A percentile compares a stretch with the other conserved stretches of the same genome.
Evolutionary conservation across 2,888 invertebrate genomes (phyloP).

Genomic region (Cantharis nigra): DNA sequence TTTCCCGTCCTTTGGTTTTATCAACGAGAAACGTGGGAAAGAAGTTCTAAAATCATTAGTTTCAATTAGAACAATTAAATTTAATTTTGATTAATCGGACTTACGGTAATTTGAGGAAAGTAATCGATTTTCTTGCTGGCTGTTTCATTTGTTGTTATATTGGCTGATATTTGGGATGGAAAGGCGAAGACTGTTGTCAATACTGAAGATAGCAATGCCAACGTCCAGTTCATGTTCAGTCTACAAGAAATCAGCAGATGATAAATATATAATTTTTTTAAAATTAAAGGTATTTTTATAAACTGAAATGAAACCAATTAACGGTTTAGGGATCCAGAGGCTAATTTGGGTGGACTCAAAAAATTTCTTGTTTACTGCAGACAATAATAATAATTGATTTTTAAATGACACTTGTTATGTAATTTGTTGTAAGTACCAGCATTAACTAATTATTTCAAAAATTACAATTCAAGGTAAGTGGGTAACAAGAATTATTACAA

Average conservation of each 20-base stretch:
- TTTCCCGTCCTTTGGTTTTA: conserved; percentile 42
- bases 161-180: background rate
- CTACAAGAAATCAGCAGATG: no score
- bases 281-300: no score
- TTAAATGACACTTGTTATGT: background rate
- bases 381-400: background rate
- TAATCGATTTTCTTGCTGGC: background rate
- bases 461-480: background rate
- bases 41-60: background rate
- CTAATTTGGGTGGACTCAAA: no score
- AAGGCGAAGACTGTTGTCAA: background rate
- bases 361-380: no score
- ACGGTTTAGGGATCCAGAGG: no score
- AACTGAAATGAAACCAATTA: no score
- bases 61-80: background rate
- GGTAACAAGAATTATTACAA: background rate
- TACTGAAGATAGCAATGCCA: background rate
- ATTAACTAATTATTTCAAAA: background rate
- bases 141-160: background rate
- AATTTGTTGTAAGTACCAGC: background rate
- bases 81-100: background rate
- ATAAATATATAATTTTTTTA: no score
- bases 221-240: background rate
- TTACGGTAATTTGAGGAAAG: background rate
- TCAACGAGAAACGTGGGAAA: conserved; percentile 6